phyloP scores from a whole-genome alignment of 2,888 invertebrate species.

The Torymus auratus region DNA sequence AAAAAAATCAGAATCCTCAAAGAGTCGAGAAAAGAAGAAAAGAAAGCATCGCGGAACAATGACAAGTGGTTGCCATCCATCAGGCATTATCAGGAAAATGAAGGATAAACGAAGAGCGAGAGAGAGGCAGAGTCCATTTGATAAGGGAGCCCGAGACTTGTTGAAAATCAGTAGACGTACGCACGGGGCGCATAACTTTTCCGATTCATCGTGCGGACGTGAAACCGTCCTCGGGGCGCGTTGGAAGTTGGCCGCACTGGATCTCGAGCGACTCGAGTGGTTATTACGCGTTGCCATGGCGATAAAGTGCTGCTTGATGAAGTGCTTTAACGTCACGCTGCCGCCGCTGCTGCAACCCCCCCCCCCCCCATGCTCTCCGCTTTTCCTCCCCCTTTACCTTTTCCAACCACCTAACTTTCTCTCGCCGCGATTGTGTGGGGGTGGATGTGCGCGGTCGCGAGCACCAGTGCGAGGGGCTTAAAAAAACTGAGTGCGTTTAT shows the following conservation, averaged over 20 bases:
- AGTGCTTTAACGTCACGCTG: conserved; percentile 68
- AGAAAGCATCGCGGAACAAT: conserved; percentile 23
- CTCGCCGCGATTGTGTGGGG: neutral
- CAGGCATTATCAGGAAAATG: conserved; percentile 32
- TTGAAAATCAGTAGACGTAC: conserved; percentile 50
- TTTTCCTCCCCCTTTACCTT: conserved; percentile 41
- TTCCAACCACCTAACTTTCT: conserved; percentile 32
- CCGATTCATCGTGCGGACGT: conserved; percentile 36
- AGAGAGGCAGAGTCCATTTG: too few relatives aligned
- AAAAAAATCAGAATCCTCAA: neutral
- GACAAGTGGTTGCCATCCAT: conserved; percentile 26
- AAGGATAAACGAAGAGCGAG: conserved; percentile 29
- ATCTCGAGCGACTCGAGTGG: conserved; percentile 66
- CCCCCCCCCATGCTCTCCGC: conserved; percentile 40
- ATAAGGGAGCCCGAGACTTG: neutral
- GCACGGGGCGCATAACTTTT: conserved; percentile 43
- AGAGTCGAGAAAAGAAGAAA: conserved; percentile 14
- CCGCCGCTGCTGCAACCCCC: conserved; percentile 59
- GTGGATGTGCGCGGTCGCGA: neutral
- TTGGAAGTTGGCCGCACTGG: conserved; percentile 30
- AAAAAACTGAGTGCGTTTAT: neutral
- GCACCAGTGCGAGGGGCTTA: neutral
- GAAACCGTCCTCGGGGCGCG: neutral
- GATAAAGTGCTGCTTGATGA: conserved; percentile 76
- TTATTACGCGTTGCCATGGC: conserved; percentile 75